Evolutionary conservation across 2,888 invertebrate genomes (phyloP).

Genomic region (Tridacna crocea): DNA sequence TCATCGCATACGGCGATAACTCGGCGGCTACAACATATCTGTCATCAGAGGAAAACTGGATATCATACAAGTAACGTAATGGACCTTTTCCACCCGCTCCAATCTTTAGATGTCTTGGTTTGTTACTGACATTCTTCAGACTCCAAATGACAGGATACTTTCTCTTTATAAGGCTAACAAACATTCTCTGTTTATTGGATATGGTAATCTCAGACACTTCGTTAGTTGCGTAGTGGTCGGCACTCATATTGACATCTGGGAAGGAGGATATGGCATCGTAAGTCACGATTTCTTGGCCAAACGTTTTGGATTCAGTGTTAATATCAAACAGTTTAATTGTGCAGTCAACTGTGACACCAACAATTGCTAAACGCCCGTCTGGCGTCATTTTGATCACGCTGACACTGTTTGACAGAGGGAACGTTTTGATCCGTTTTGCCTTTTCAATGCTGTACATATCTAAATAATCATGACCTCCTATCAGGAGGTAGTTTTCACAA

Average conservation of each 20-base stretch:
- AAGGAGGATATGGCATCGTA: constrained; percentile 54
- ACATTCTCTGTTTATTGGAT: constrained; percentile 52
- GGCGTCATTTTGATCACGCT: constrained; percentile 62
- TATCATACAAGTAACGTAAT: constrained; percentile 49
- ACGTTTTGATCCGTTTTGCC: constrained; percentile 38
- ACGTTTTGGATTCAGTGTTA: constrained; percentile 43
- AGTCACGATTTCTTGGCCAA: constrained; percentile 54
- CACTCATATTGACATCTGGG: constrained; percentile 36
- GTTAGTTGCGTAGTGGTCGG: constrained; percentile 50
- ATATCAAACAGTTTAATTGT: constrained; percentile 64
- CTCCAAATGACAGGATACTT: constrained; percentile 64
- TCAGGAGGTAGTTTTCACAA: constrained; percentile 53
- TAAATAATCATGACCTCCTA: constrained; percentile 47
- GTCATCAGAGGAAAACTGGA: constrained; percentile 58
- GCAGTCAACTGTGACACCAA: constrained; percentile 71
- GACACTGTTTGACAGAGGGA: constrained; percentile 58
- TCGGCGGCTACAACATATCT: constrained; percentile 56
- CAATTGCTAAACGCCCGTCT: constrained; percentile 66
- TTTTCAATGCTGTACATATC: constrained; percentile 53
- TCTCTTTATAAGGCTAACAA: constrained; percentile 57
- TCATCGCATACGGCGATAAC: constrained; percentile 49
- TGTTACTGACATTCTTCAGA: constrained; percentile 54
- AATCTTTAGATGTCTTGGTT: constrained; percentile 47
- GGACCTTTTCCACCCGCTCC: constrained; percentile 37
- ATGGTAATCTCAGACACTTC: constrained; percentile 60